These are phyloP conservation scores for Scarus forsteni DNA, from an alignment of 2,797 vertebrate species.

Conservation along the genomic window DNA sequence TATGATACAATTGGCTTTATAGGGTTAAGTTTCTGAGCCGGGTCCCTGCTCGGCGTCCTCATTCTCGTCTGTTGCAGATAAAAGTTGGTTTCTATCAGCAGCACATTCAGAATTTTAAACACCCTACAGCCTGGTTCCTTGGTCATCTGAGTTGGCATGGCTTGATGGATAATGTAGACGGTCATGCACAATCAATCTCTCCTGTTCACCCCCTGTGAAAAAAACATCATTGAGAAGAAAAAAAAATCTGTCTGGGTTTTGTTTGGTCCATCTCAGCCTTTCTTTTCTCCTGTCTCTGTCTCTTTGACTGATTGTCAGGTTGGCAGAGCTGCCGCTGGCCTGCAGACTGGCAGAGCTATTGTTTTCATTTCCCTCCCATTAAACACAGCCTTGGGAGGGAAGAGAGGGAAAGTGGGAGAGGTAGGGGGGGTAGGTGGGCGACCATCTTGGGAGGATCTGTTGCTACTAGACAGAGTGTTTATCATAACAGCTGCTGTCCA, in stretches of 20 bases:
- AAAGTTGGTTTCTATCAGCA: conserved; percentile 30
- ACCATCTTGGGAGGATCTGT: conserved; percentile 78
- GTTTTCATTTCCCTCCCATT: conserved; percentile 83
- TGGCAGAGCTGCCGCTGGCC: conserved; percentile 60
- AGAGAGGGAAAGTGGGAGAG: conserved; percentile 56
- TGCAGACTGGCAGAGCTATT: conserved; percentile 73
- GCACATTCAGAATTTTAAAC: conserved; percentile 25
- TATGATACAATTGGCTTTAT: no score
- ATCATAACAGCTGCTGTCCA: conserved; percentile 85
- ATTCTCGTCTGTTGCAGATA: conserved; percentile 7
- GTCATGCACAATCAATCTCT: conserved; percentile 45
- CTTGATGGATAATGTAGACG: conserved; percentile 35
- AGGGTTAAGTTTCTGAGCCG: no score
- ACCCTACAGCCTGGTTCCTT: conserved; percentile 18
- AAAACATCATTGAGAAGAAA: conserved; percentile 34
- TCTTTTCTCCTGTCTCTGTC: conserved; percentile 40
- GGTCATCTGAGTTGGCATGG: conserved; percentile 4
- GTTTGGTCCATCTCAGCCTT: conserved; percentile 41
- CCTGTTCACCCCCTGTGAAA: conserved; percentile 18
- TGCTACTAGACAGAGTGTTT: conserved; percentile 83
- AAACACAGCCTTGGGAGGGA: conserved; percentile 71
- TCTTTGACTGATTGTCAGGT: conserved; percentile 62
- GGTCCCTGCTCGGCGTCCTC: no score
- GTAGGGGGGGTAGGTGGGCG: conserved; percentile 52
- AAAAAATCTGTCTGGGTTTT: conserved; percentile 30